Evolutionary conservation across 2,888 invertebrate genomes (phyloP).

Genomic region (Archips crataeganus): DNA sequence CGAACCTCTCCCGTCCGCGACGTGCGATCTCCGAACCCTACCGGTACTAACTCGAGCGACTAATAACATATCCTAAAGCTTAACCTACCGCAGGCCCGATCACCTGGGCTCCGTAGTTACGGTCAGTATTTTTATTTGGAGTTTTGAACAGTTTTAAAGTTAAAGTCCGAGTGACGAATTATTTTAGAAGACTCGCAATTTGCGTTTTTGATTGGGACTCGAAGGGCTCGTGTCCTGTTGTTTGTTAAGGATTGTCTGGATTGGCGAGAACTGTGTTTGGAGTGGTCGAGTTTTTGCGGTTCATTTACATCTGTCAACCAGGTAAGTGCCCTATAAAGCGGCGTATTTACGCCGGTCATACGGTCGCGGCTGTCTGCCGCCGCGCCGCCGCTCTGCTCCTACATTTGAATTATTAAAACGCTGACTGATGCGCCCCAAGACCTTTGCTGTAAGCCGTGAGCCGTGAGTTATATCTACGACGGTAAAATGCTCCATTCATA

Average conservation of each 20-base stretch:
- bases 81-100: slow-evolving; percentile 42
- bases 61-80: slow-evolving; percentile 60
- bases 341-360: slow-evolving; percentile 64
- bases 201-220: slow-evolving; percentile 59
- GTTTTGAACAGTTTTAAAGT: slow-evolving; percentile 43
- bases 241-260: slow-evolving; percentile 74
- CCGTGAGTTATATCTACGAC: slow-evolving; percentile 31
- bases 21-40: slow-evolving; percentile 79
- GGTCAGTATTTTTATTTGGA: slow-evolving; percentile 37
- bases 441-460: slow-evolving; percentile 32
- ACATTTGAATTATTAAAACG: slow-evolving; percentile 44
- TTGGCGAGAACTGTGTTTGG: slow-evolving; percentile 67
- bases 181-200: slow-evolving; percentile 58
- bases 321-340: slow-evolving; percentile 69
- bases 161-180: slow-evolving; percentile 48
- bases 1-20: slow-evolving; percentile 81
- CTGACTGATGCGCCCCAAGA: slow-evolving; percentile 41
- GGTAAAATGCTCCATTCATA: slow-evolving; percentile 27
- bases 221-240: slow-evolving; percentile 53
- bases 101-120: slow-evolving; percentile 43
- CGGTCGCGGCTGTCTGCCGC: slow-evolving; percentile 31
- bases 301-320: slow-evolving; percentile 78
- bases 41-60: slow-evolving; percentile 74
- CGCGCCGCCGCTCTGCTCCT: slow-evolving; percentile 23
- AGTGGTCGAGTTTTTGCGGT: slow-evolving; percentile 62